Evolutionary conservation across 2,113 vertebrate genomes (phyloP).

Genomic region (Trogon surrucura): DNA sequence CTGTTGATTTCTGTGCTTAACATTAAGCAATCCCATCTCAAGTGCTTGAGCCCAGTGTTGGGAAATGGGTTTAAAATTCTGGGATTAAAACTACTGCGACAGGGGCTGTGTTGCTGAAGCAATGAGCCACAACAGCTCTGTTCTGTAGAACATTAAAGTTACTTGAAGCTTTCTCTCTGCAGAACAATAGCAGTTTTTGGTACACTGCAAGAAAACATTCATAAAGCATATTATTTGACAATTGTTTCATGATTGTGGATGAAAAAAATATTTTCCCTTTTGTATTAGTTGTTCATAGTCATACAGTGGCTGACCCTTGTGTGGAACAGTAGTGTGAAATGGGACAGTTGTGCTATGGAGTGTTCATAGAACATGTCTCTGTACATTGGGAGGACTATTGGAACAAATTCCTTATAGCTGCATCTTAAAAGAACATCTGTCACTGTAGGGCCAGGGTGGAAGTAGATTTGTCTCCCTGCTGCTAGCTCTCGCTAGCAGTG

Average conservation of each 20-base stretch:
- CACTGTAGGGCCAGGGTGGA: background rate
- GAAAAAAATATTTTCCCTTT: background rate
- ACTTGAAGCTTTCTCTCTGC: background rate
- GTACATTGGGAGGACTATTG: background rate
- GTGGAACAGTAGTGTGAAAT: background rate
- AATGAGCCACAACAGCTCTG: background rate
- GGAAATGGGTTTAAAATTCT: background rate
- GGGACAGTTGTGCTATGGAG: background rate
- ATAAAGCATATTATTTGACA: background rate
- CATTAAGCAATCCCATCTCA: background rate
- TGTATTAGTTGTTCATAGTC: background rate
- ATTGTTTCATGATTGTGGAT: background rate
- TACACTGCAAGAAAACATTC: background rate
- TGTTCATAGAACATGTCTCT: background rate
- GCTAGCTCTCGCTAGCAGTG: background rate
- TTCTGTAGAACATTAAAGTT: background rate
- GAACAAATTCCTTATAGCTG: background rate
- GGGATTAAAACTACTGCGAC: background rate
- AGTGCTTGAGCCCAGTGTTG: background rate
- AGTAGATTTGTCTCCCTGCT: background rate
- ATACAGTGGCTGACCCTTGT: background rate
- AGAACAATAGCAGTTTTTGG: background rate
- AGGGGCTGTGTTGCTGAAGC: background rate
- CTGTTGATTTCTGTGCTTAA: background rate
- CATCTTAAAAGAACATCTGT: background rate